Evolutionary conservation across 1,140 invertebrate genomes (phyloP).

Genomic region (Drosophila rhopaloa): DNA sequence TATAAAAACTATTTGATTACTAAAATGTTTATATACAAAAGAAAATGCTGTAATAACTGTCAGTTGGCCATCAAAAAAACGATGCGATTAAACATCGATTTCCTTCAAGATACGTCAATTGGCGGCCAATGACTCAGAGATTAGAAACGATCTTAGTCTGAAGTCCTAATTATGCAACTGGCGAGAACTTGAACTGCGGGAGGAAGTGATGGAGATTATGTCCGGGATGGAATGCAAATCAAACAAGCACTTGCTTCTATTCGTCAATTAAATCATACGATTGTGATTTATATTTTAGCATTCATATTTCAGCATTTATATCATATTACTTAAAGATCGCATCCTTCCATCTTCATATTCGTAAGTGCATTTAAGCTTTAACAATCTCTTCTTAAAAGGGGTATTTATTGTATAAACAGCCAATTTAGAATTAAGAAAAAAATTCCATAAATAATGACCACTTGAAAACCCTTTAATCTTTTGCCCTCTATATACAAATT

Average conservation of each 20-base stretch:
- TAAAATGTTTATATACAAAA: slow-evolving; percentile 19
- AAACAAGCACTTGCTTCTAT: slow-evolving; percentile 1
- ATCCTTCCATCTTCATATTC: too few relatives aligned
- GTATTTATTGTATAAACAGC: not conserved
- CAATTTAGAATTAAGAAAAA: not conserved
- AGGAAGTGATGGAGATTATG: slow-evolving; percentile 30
- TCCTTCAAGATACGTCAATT: slow-evolving; percentile 17
- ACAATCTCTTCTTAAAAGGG: too few relatives aligned
- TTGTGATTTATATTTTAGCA: slow-evolving; percentile 26
- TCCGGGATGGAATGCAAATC: slow-evolving; percentile 23
- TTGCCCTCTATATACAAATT: slow-evolving; percentile 6
- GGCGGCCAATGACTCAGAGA: slow-evolving; percentile 11
- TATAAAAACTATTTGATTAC: not conserved
- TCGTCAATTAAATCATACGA: slow-evolving; percentile 9
- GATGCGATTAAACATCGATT: slow-evolving; percentile 14
- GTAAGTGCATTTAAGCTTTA: too few relatives aligned
- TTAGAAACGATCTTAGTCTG: slow-evolving; percentile 1
- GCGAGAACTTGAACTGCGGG: slow-evolving; percentile 21
- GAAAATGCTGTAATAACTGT: slow-evolving; percentile 43
- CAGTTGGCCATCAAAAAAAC: slow-evolving; percentile 29
- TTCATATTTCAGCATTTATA: slow-evolving; percentile 6
- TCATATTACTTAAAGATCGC: too few relatives aligned
- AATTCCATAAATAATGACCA: not conserved
- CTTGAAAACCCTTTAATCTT: not conserved
- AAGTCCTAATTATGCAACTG: slow-evolving; percentile 42